Base-by-base conservation (phyloP, 2,113 vertebrate species). In the Saguinus imperator region DNA sequence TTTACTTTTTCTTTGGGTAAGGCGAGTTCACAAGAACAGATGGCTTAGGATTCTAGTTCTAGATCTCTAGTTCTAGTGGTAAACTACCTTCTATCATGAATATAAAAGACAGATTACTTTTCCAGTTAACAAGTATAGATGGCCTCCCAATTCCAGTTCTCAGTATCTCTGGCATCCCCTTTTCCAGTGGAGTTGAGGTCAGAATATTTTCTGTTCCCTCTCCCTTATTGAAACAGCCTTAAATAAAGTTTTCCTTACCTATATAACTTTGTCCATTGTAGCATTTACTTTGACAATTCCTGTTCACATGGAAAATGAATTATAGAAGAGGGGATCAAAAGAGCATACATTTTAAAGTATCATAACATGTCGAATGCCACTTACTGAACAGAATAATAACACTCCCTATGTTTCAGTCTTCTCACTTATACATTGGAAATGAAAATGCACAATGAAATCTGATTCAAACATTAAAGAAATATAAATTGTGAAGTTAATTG, bases 71-170 rank as follows among this genome's bases (percentile, higher is more conserved):
- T 58, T 18, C 40, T 75, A 77, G 16, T 17, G 27, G 14, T 29
- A 29, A 75, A 57, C 43, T 61, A 83, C 8, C 10, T 40, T 48
- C 40, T 23, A 13, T 7, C 20, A 50, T 70, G 40, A 77, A 77
- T 58, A 50, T 40, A 40, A 2, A 77, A 55, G 32, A 21, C 9
- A 77, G 10, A 81, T 88, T 81, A 37, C 13, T 48, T 89, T 77
- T 76, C 25, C 14, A 23, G 3, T 43, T 58, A n/a, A 6, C 23
- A 87, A 64, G 61, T 29, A 64, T 6, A 68, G 21, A 45, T 64
- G 29, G 6, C 32, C 1, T 0, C 8, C 3, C 2, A n/a, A 73
- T 11, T 6, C 1, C 4, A 20, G 18, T 5, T 25, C 21, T 76
- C 82, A 66, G 61, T 40, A 70, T 40, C 9, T 27, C 18, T 76